These are phyloP conservation scores for Drosophila neutralis DNA, from an alignment of 2,888 invertebrate species.

Conservation along the genomic window DNA sequence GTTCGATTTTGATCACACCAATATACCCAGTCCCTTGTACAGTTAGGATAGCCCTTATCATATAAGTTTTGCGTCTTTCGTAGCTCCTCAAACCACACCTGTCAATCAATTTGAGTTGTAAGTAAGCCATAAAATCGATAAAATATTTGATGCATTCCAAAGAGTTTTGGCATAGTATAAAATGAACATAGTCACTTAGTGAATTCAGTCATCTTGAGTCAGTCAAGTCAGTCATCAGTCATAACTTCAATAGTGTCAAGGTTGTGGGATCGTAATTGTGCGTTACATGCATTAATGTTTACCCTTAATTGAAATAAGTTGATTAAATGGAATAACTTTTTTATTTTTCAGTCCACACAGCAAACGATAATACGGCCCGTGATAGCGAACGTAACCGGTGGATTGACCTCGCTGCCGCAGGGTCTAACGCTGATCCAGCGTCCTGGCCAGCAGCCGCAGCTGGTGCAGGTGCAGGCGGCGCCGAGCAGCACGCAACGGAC, in stretches of 20 bases:
- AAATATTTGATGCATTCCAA: neutral
- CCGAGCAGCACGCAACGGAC: conserved; percentile 82
- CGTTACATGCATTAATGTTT: neutral
- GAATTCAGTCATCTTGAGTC: neutral
- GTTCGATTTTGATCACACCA: neutral
- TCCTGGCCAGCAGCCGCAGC: conserved; percentile 84
- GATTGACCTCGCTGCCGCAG: conserved; percentile 83
- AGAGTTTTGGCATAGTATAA: neutral
- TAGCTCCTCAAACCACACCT: neutral
- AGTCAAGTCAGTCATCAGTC: too few relatives aligned
- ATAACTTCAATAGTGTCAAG: neutral
- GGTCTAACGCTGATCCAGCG: conserved; percentile 84
- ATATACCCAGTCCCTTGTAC: neutral
- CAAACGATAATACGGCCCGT: conserved; percentile 85
- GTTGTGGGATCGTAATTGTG: neutral
- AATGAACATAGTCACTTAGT: neutral
- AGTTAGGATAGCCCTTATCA: neutral
- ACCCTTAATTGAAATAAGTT: neutral
- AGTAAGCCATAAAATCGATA: neutral
- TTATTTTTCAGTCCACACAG: conserved; percentile 75
- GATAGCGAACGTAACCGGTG: conserved; percentile 81
- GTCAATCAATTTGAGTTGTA: neutral
- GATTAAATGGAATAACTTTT: neutral
- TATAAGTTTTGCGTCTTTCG: neutral
- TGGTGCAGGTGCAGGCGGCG: conserved; percentile 84